A percentile compares a stretch with the other conserved stretches of the same genome.
phyloP scores from a whole-genome alignment of 2,888 invertebrate genomes.

The Philereme transversata region DNA sequence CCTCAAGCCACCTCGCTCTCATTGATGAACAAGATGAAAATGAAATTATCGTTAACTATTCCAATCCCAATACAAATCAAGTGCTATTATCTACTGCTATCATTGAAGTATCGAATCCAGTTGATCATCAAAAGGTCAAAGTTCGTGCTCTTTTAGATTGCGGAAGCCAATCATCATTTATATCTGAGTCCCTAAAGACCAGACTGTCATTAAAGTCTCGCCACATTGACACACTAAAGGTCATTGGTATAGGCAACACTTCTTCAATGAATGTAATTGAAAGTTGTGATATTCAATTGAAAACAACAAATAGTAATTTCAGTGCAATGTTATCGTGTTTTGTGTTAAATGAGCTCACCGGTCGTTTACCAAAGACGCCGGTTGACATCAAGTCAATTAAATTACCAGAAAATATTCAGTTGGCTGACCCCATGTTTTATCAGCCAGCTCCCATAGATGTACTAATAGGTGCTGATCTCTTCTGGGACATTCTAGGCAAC shows the following conservation, averaged over 20 bases:
- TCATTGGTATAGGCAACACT: too few relatives aligned
- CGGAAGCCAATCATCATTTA: constrained; percentile 15
- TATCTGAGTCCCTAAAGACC: constrained; percentile 10
- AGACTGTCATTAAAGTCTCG: neutral
- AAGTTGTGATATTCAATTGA: neutral
- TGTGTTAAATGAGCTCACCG: too few relatives aligned
- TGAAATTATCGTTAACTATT: neutral
- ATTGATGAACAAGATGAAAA: neutral
- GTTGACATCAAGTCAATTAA: too few relatives aligned
- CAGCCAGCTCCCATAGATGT: constrained; percentile 1
- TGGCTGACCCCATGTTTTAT: constrained; percentile 1
- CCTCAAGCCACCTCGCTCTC: neutral
- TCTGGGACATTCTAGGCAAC: constrained; percentile 2
- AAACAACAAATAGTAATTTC: too few relatives aligned
- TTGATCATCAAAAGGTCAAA: neutral
- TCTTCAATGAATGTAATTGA: neutral
- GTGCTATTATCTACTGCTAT: constrained; percentile 12
- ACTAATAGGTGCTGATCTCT: constrained; percentile 1
- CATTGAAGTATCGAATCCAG: neutral
- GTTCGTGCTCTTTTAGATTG: neutral
- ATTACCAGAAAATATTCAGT: too few relatives aligned
- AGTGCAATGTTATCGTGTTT: too few relatives aligned
- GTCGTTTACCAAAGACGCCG: too few relatives aligned
- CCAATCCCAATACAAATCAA: neutral
- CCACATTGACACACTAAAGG: too few relatives aligned